Evolutionary conservation across 1,140 invertebrate species (phyloP), one percentile per base, ranked within the genome.

Genomic region (Leptinotarsa lineolata): DNA sequence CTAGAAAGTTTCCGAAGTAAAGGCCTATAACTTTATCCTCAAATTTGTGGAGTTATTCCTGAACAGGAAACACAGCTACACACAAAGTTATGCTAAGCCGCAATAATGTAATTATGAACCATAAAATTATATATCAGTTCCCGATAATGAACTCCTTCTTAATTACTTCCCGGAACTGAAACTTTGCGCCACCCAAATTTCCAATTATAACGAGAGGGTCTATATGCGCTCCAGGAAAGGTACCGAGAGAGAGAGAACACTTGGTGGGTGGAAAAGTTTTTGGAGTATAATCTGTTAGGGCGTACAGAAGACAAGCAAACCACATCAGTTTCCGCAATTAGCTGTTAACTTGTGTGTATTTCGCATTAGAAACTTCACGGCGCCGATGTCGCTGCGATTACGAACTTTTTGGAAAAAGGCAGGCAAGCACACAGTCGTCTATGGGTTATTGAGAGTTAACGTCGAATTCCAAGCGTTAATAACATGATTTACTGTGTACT

Each of bases 311-410:
- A 54, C 48, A 54, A 54, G 48, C 48, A 54, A 54, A 46, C 66
- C 66, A 48, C 66, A 68, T 68, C 45, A 45, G 66, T 68, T 68
- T 68, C 66, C 66, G 66, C 66, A 68, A 68, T 68, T 68, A 68
- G 66, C 66, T 68, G 66, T 39, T 68, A 68, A 68, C 45, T 68
- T 68, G 66, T 68, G 44, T 68, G 66, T 68, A 39, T 68, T 68
- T 68, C 66, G 45, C 66, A 68, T 68, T 68, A 46, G 16, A 48
- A 68, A 68, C 15, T 68, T 68, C 24, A 45, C 18, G 66, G 66
- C 45, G 66, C 12, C 65, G 63, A 16, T 18, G 21, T 30, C 13
- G 45, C 45, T 18, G 16, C 16, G 48, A 18, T 15, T 21, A n/a
- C 20, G 21, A 68, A 68, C 30, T 68, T 68, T 68, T 68, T 68